Evolutionary conservation across 2,888 invertebrate species (phyloP), one percentile per base, ranked within the genome.

Genomic region (Dryobotodes eremita): DNA sequence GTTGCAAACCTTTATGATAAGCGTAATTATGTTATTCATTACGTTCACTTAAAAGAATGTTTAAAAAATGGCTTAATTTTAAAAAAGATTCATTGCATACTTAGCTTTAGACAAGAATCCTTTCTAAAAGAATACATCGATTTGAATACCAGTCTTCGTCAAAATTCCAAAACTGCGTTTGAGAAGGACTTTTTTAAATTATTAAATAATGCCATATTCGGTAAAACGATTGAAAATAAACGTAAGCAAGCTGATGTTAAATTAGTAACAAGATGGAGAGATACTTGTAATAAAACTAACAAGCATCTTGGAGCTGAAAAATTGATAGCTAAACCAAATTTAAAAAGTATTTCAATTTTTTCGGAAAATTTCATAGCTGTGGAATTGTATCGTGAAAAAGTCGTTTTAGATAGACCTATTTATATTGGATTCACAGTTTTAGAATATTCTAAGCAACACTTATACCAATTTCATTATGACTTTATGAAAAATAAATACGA

Each of bases 201-300:
- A n/a, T 46, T 46, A 46, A 65, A 65, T 46, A 65, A 65, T n/a
- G 64, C 42, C 13, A 65, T 65, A 65, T 65, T 65, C 42, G 64
- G 42, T n/a, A 65, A 65, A 46, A 65, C 64, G n/a, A 65, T 65
- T 23, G 64, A 65, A 65, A 65, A 65, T 65, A 65, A 46, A 65
- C 64, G 64, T 5, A 65, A 65, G 42, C 64, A 65, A 46, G 64
- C 42, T 13, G 64, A 65, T 65, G 64, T 65, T 13, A 65, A 65
- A 65, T 65, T 46, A 42, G 64, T 65, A 46, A 65, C 64, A 46
- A 65, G 46, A 65, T 65, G 64, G 64, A 65, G 13, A n/a, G 64
- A 65, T n/a, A 65, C 42, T n/a, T n/a, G 42, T 13, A 65, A 65
- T 65, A 65, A 65, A 42, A 65, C 64, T n/a, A 65, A 65, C 13